Percentiles rank a stretch among this genome's conserved stretches.
These are phyloP conservation scores for Drosophila rubida DNA, from an alignment of 2,888 invertebrate genomes.

Conservation along the genomic window DNA sequence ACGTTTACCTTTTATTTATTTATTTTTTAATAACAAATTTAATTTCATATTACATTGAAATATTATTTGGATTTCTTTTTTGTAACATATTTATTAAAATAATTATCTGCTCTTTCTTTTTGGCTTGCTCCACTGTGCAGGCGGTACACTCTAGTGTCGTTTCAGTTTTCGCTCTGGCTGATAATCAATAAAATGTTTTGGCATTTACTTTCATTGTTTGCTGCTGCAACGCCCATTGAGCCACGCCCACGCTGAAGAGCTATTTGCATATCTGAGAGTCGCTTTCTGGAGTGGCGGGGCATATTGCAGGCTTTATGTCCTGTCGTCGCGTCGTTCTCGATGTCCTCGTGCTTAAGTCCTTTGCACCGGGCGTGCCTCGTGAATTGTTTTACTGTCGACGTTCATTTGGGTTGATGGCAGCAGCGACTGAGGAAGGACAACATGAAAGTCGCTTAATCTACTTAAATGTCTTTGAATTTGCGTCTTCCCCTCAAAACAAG, in stretches of 20 bases:
- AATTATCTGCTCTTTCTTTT: neutral
- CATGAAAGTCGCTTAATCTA: slow-evolving; percentile 79
- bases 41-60: too few species aligned
- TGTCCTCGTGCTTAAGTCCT: slow-evolving; percentile 67
- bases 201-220: slow-evolving; percentile 81
- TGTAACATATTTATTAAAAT: too few species aligned
- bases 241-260: slow-evolving; percentile 65
- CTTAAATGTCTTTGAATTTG: slow-evolving; percentile 79
- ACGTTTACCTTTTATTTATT: too few species aligned
- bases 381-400: slow-evolving; percentile 80
- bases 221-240: slow-evolving; percentile 68
- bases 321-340: slow-evolving; percentile 25
- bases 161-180: slow-evolving; percentile 55
- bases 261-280: slow-evolving; percentile 74
- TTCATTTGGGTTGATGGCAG: slow-evolving; percentile 74
- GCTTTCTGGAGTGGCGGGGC: slow-evolving; percentile 54
- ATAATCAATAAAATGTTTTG: slow-evolving; percentile 81
- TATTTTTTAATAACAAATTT: too few species aligned
- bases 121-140: slow-evolving; percentile 45
- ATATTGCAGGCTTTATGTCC: slow-evolving; percentile 67
- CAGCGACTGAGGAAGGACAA: slow-evolving; percentile 50
- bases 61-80: too few species aligned
- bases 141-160: slow-evolving; percentile 14
- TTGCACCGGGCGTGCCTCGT: slow-evolving; percentile 73
- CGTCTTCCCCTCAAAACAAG: slow-evolving; percentile 18